phyloP scores from a whole-genome alignment of 2,888 invertebrate genomes.

The Hypselothyrea guttata region DNA sequence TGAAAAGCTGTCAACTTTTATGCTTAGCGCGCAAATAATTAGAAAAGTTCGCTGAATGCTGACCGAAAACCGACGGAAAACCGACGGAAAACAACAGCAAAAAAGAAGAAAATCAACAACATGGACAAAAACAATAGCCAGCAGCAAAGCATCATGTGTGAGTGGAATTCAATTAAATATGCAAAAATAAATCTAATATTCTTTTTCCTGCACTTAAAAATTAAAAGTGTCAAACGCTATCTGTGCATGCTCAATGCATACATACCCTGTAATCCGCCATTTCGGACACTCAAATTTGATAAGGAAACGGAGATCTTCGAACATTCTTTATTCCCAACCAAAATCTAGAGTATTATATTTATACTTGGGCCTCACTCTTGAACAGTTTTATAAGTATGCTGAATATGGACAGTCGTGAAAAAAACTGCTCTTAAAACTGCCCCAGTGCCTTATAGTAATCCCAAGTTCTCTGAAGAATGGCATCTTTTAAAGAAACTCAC shows the following conservation, averaged over 20 bases:
- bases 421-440: no score
- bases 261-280: no score
- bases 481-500: no score
- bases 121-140: slow-evolving; percentile 7
- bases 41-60: slow-evolving; percentile 57
- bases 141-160: slow-evolving; percentile 31
- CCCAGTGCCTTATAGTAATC: no score
- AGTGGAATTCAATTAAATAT: slow-evolving; percentile 62
- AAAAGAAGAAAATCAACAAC: slow-evolving; percentile 9
- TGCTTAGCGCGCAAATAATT: slow-evolving; percentile 61
- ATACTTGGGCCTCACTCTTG: no score
- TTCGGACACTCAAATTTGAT: no score
- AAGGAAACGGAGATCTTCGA: no score
- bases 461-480: no score
- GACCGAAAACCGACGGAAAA: slow-evolving; percentile 27
- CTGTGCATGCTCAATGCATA: neutral
- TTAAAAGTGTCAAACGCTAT: neutral
- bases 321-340: no score
- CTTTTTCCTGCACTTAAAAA: slow-evolving; percentile 6
- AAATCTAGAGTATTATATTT: no score
- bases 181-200: slow-evolving; percentile 54
- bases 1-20: slow-evolving; percentile 57
- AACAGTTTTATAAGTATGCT: no score
- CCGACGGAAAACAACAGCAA: slow-evolving; percentile 13
- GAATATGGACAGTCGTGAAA: no score